phyloP scores from a whole-genome alignment of 2,888 invertebrate species.

The Stomorhina lunata region DNA sequence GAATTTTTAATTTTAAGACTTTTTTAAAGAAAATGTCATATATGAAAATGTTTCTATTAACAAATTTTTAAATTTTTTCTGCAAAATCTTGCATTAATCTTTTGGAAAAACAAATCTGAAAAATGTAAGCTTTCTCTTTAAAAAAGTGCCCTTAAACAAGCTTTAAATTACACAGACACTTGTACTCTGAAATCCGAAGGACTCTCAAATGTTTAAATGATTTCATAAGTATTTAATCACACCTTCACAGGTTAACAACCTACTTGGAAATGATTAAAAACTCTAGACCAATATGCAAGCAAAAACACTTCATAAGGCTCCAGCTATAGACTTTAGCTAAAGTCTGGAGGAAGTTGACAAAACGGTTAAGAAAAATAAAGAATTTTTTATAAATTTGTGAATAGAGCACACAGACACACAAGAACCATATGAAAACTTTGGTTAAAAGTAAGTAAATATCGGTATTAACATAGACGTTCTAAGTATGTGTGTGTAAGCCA shows the following conservation, averaged over 20 bases:
- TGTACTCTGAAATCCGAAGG: not conserved
- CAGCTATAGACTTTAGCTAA: not conserved
- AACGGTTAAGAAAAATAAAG: slow-evolving; percentile 16
- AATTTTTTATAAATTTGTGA: slow-evolving; percentile 31
- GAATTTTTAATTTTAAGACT: no score
- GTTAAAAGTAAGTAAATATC: no score
- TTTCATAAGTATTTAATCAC: slow-evolving; percentile 61
- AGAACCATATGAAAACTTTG: not conserved
- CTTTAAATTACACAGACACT: not conserved
- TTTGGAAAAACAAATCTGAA: no score
- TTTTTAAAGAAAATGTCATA: no score
- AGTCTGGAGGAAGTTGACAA: not conserved
- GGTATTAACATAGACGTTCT: no score
- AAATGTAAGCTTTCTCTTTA: not conserved
- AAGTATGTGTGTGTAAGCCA: slow-evolving; percentile 1
- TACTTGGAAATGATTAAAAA: slow-evolving; percentile 32
- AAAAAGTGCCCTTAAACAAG: not conserved
- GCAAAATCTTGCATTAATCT: no score
- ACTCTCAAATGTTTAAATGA: slow-evolving; percentile 44
- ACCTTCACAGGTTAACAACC: slow-evolving; percentile 63
- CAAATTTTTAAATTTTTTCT: no score
- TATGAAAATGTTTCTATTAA: no score
- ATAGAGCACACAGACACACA: not conserved
- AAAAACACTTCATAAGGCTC: not conserved
- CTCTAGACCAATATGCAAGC: slow-evolving; percentile 18